Percentiles rank a stretch among this genome's conserved stretches.
phyloP scores from a whole-genome alignment of 23 tunicate species.

The Oikopleura albicans region DNA sequence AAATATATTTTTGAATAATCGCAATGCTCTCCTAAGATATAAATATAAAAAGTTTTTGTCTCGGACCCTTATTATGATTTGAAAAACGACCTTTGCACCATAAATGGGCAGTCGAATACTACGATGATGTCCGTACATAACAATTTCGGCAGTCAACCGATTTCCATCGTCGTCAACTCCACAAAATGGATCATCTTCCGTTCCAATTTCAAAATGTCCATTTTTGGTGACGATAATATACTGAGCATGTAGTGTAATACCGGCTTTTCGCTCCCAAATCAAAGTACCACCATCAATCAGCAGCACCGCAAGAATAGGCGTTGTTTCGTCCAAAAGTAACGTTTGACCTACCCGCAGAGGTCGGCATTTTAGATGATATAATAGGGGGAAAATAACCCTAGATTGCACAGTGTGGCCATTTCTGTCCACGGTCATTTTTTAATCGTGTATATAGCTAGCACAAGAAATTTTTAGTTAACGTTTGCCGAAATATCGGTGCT shows the following conservation, averaged over 20 bases:
- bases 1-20: no score
- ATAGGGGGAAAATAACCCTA: no score
- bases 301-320: slow-evolving; percentile 43
- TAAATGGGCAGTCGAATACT: slow-evolving; percentile 65
- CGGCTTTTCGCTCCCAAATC: slow-evolving; percentile 36
- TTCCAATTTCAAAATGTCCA: slow-evolving; percentile 40
- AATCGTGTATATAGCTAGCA: no score
- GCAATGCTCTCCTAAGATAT: no score
- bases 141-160: slow-evolving; percentile 29
- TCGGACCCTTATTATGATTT: no score
- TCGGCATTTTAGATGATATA: no score
- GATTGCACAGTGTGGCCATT: no score
- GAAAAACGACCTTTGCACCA: slow-evolving; percentile 92
- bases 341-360: slow-evolving; percentile 75
- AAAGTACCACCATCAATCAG: slow-evolving; percentile 68
- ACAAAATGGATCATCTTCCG: slow-evolving; percentile 48
- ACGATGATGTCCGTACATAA: slow-evolving; percentile 48
- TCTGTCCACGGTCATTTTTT: no score
- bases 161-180: not conserved
- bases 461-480: no score
- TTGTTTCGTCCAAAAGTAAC: slow-evolving; percentile 46
- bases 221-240: slow-evolving; percentile 47
- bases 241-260: slow-evolving; percentile 41
- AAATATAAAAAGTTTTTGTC: no score
- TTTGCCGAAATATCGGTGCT: no score